Percentiles rank a stretch among this genome's conserved stretches.
These are phyloP conservation scores for Thomomys bottae DNA, from an alignment of 2,113 vertebrate species.

Conservation along the genomic window DNA sequence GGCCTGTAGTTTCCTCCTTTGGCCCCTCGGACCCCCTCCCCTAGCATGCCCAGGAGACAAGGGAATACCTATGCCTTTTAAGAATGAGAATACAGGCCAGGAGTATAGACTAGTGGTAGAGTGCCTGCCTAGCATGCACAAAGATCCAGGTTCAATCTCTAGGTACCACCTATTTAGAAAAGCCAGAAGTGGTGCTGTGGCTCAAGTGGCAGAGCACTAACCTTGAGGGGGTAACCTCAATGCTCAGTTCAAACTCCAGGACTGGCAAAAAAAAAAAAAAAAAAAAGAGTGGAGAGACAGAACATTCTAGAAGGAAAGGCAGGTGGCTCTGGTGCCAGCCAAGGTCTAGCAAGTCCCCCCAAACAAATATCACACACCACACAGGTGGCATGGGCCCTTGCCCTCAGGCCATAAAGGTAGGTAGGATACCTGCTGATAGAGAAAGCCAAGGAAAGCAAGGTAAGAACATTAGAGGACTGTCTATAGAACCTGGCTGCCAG, in stretches of 20 bases:
- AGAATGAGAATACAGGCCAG: constrained; percentile 10
- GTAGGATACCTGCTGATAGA: no score
- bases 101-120: no score
- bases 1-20: constrained; percentile 52
- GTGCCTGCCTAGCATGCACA: no score
- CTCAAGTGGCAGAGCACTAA: no score
- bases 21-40: not conserved
- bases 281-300: not conserved
- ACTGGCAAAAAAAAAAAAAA: no score
- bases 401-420: not conserved
- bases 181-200: no score
- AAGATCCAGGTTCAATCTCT: no score
- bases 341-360: not conserved
- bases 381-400: not conserved
- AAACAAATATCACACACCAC: not conserved
- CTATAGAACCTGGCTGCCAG: not conserved
- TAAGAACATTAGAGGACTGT: not conserved
- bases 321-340: not conserved
- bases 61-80: not conserved
- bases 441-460: not conserved
- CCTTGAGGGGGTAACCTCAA: no score
- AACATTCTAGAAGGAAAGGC: not conserved
- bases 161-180: no score
- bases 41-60: not conserved
- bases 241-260: no score